Evolutionary conservation across 2,888 invertebrate genomes (phyloP), one percentile per base, ranked within the genome.

Genomic region (Laothoe populi): DNA sequence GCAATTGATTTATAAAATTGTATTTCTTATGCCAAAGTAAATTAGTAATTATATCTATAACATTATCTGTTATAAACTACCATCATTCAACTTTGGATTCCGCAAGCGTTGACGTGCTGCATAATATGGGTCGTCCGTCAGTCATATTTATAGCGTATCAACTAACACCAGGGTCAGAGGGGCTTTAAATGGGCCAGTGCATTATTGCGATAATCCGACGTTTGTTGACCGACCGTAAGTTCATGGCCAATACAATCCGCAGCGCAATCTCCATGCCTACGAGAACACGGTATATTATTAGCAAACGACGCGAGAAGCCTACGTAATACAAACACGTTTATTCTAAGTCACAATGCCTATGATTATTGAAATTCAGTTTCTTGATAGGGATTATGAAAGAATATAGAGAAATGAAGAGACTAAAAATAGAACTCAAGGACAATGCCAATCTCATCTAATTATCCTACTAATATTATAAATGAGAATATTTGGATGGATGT

Each of bases 181-280:
- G 81, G 80, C 70, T 61, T 66, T 72, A 82, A 82, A 72, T 81
- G 74, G 82, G 77, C 69, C 82, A 78, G 65, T 79, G 82, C 81
- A 81, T 62, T 62, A 62, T 62, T 62, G 58, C 58, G 58, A 67
- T 63, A 64, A 67, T 62, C 65, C 64, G 68, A 66, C 68, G 45
- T 62, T 66, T 70, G 67, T 61, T 68, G 72, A 67, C 68, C 71
- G 70, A 63, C 64, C 59, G 67, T 69, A 78, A 81, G 82, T 81
- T 83, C 83, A 83, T 62, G 82, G 82, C 73, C 82, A 70, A 63
- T 53, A 64, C 65, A 70, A 77, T 77, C 63, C 70, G 64, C 58
- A 57, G 66, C 70, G 66, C 70, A 68, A 66, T 69, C 69, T 57
- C 68, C 48, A 64, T 45, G 38, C 44, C 49, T 57, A 63, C 48